Evolutionary conservation across 2,113 vertebrate species (phyloP), one percentile per base, ranked within the genome.

Genomic region (Charadrius vociferus): DNA sequence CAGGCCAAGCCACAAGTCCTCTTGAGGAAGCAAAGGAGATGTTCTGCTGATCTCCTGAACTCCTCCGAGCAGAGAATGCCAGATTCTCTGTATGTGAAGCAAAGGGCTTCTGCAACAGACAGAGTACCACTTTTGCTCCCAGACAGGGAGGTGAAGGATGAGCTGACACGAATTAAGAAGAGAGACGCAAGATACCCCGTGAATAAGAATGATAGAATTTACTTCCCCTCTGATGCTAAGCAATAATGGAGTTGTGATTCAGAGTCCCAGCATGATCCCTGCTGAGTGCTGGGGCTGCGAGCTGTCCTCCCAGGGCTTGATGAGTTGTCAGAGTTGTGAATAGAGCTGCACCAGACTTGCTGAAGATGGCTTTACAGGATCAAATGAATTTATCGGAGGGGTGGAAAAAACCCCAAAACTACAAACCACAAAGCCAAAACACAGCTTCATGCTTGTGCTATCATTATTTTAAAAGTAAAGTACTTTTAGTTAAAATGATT

Each of bases 261-360:
- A 45, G 27, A 56, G n/a, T 49, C 37, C 15, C 78, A 32, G 27
- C 24, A 16, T 37, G 66, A 83, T 16, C 34, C 30, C 52, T 71
- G 85, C 12, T 74, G 27, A 39, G 70, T 7, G 1, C 6, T 2
- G 1, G 32, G 45, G 15, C 32, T n/a, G 23, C 1, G 0, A 11
- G 14, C 14, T 34, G 34, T 34, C 34, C 27, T 81, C 34, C 23
- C 50, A 30, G 27, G 15, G 36, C 30, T 56, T 4, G 0, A 37
- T 36, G 21, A n/a, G 34, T 13, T 68, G 15, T 26, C 24, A 50
- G 27, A 62, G 39, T 21, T 71, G 41, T 71, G 34, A 66, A 34
- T 8, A 47, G 22, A 90, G 27, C 24, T 61, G 30, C 34, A 56
- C 14, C 18, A 88, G 36, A 21, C 39, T 53, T 62, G 11, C 21